phyloP scores from a whole-genome alignment of 2,888 invertebrate genomes.

The Hypena proboscidalis region DNA sequence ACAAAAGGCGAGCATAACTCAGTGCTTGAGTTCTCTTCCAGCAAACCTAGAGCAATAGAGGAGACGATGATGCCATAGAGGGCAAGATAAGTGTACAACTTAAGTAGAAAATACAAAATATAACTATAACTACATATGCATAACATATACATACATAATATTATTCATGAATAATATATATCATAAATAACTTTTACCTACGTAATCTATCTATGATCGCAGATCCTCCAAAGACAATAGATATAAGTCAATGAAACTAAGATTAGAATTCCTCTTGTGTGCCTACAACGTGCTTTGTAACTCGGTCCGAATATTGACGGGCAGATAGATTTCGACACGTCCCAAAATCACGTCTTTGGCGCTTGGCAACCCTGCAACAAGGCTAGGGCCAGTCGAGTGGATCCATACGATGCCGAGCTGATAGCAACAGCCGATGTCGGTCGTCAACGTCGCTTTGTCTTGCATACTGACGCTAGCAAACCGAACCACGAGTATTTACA shows the following conservation, averaged over 20 bases:
- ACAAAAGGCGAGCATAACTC: too few species aligned
- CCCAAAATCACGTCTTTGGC: conserved; percentile 32
- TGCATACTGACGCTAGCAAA: conserved; percentile 75
- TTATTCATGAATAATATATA: too few species aligned
- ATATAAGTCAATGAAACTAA: conserved; percentile 4
- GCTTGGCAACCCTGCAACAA: conserved; percentile 47
- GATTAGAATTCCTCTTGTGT: conserved; percentile 8
- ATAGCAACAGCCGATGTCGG: conserved; percentile 75
- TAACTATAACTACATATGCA: too few species aligned
- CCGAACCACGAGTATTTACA: conserved; percentile 80
- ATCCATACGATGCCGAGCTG: conserved; percentile 66
- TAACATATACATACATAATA: too few species aligned
- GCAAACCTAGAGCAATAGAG: too few species aligned
- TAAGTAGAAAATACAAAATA: too few species aligned
- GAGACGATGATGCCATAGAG: too few species aligned
- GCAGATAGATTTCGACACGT: conserved; percentile 17
- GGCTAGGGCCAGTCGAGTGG: conserved; percentile 59
- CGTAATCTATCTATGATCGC: too few species aligned
- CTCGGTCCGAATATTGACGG: conserved; percentile 6
- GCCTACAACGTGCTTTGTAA: conserved; percentile 10
- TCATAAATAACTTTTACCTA: too few species aligned
- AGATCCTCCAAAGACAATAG: not conserved
- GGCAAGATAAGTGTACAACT: too few species aligned
- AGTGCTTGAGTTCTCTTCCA: too few species aligned
- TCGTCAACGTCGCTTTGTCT: conserved; percentile 82